Conservation (phyloP, 2,797 vertebrate genomes). For the Falco berigora region DNA sequence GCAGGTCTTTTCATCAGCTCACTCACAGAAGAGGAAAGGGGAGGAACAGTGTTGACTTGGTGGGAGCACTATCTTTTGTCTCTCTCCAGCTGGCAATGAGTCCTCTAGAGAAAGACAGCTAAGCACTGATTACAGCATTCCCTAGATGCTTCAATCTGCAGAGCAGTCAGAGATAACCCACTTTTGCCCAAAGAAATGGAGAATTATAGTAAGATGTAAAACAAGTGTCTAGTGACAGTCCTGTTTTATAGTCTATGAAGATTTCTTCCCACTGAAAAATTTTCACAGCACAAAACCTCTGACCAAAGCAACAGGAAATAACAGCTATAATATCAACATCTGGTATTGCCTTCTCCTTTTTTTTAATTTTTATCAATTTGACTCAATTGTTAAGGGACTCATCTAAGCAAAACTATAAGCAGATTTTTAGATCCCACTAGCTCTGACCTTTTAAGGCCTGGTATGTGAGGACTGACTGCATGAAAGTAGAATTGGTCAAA, state of each 20-base stretch:
- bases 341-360: not conserved
- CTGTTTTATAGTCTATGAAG: not conserved
- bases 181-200: not conserved
- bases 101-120: not conserved
- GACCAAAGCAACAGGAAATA: not conserved
- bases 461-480: not conserved
- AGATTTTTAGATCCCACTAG: not conserved
- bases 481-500: not conserved
- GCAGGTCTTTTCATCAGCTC: not conserved
- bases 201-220: not conserved
- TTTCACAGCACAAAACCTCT: not conserved
- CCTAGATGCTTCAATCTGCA: not conserved
- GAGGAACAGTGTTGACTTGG: not conserved
- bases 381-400: not conserved
- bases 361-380: not conserved
- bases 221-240: not conserved
- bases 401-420: not conserved
- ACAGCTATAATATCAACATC: not conserved
- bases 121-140: not conserved
- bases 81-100: not conserved
- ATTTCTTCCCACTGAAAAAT: not conserved
- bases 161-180: not conserved
- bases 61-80: not conserved
- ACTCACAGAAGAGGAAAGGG: not conserved
- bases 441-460: not conserved